Conservation (phyloP, 2,797 vertebrate genomes). For the Sebastolobus altivelis region DNA sequence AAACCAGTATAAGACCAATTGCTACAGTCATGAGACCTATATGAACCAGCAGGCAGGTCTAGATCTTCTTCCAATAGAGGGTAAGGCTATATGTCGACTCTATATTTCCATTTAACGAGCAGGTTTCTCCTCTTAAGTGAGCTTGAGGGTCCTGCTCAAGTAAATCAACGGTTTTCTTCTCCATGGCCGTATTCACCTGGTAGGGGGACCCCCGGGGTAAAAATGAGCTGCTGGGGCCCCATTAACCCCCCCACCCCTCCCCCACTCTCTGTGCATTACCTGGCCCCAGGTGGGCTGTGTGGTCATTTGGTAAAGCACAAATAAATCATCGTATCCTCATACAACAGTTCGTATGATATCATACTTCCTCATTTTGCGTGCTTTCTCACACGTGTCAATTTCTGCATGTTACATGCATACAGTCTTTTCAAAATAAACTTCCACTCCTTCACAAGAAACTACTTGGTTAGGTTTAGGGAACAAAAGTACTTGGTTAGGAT, state of each 20-base stretch:
- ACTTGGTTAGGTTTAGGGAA: too few species aligned
- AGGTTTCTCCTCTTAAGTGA: constrained; percentile 7
- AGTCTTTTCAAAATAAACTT: background rate
- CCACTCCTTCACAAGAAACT: too few species aligned
- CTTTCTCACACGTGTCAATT: background rate
- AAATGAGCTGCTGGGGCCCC: constrained; percentile 2
- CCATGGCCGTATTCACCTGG: background rate
- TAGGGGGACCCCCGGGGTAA: background rate
- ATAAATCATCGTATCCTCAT: background rate
- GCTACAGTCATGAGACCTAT: constrained; percentile 64
- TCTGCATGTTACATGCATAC: background rate
- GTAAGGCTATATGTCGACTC: constrained; percentile 61
- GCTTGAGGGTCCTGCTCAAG: constrained; percentile 19
- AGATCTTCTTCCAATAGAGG: constrained; percentile 8
- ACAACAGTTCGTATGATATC: background rate
- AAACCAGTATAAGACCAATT: constrained; percentile 59
- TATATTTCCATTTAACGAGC: constrained; percentile 18
- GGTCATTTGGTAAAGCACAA: constrained; percentile 12
- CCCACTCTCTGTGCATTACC: background rate
- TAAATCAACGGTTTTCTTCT: constrained; percentile 28
- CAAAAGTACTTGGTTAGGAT: too few species aligned
- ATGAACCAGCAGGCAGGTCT: constrained; percentile 75
- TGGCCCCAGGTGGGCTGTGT: constrained; percentile 16
- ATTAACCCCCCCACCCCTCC: background rate
- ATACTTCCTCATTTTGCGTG: background rate